Evolutionary conservation across 2,888 invertebrate species (phyloP), one percentile per base, ranked within the genome.

Genomic region (Heliconius cydno): DNA sequence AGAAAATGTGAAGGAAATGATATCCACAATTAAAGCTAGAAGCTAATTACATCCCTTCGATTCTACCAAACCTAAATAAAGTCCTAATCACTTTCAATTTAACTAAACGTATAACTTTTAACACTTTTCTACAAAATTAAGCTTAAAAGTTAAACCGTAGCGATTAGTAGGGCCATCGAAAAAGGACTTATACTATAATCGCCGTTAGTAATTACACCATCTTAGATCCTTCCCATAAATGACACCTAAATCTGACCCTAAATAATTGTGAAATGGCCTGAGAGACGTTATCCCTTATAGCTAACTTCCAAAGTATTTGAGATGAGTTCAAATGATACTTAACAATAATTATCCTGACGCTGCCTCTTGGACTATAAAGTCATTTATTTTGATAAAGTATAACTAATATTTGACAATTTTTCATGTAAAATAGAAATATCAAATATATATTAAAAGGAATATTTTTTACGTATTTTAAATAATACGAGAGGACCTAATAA

Each of bases 211-310:
- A 81, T 82, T 81, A 82, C 78, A 82, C 79, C 60, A 79, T 81
- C 81, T 81, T 80, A 78, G 72, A 79, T 60, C 76, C 79, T 70
- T 38, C 76, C 79, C 77, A 81, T 83, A 82, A 84, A 83, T 80
- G 80, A 80, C 82, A 80, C 80, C 82, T 83, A 84, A 83, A 82
- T 83, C 76, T 83, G 83, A 83, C 84, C 83, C 81, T 81, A 82
- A 83, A 80, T 84, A 82, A 85, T 84, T 84, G 82, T 84, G 83
- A 85, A 85, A 85, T 82, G 84, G 82, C 63, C 78, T 78, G 81
- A 79, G 77, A 81, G 60, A 83, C 82, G 84, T 85, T 84, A 85
- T 81, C 81, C 74, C 80, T 84, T 83, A 82, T 12, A 52, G 80
- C 66, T 75, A 82, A 81, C 76, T 75, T 80, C 79, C 79, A 78